Evolutionary conservation across 2,888 invertebrate species (phyloP).

Genomic region (Drosophila dives): DNA sequence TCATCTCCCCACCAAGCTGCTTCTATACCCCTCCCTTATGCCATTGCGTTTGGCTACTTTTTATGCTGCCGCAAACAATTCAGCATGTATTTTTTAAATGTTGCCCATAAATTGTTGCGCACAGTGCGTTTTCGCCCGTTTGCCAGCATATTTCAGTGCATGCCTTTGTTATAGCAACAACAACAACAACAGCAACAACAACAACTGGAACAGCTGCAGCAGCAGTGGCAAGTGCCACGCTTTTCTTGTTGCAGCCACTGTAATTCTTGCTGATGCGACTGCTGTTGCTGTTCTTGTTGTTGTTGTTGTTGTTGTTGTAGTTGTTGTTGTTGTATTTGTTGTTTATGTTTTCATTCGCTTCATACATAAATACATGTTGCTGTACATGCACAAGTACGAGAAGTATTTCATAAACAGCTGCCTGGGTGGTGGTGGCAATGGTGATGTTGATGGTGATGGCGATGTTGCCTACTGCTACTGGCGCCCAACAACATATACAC

Average conservation of each 20-base stretch:
- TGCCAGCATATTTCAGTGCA: constrained; percentile 71
- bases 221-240: constrained; percentile 51
- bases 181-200: constrained; percentile 19
- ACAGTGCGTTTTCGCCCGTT: constrained; percentile 72
- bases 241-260: constrained; percentile 56
- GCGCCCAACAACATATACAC: background rate
- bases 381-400: constrained; percentile 62
- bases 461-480: constrained; percentile 21
- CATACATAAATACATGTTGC: constrained; percentile 79
- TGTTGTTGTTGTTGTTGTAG: constrained; percentile 33
- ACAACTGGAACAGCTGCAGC: constrained; percentile 8
- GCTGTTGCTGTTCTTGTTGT: constrained; percentile 18
- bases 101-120: constrained; percentile 79
- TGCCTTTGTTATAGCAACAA: constrained; percentile 59
- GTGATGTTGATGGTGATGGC: background rate
- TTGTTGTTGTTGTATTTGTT: constrained; percentile 45
- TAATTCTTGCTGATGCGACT: constrained; percentile 12
- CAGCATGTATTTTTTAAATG: constrained; percentile 78
- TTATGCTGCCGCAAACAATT: constrained; percentile 78
- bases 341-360: constrained; percentile 76
- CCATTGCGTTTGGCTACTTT: constrained; percentile 63
- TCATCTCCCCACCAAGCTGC: background rate
- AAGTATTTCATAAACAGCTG: constrained; percentile 77
- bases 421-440: constrained; percentile 63
- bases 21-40: too few relatives aligned